Conservation (phyloP, 2,888 invertebrate genomes). For the Caenorhabditis becei region DNA sequence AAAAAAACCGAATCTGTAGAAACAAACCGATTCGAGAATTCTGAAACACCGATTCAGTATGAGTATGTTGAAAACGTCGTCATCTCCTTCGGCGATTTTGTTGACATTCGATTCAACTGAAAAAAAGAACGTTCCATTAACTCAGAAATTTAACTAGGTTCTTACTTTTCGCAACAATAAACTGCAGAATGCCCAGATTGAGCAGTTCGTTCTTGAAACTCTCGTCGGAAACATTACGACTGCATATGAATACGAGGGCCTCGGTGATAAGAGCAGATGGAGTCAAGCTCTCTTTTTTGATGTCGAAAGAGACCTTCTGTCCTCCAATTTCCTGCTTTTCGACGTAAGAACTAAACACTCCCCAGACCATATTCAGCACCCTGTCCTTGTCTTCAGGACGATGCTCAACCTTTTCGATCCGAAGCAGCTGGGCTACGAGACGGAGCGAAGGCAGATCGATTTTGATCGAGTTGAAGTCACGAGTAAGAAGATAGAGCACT, state of each 20-base stretch:
- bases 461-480: conserved; percentile 73
- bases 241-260: conserved; percentile 74
- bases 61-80: conserved; percentile 37
- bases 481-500: conserved; percentile 76
- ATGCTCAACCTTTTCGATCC: conserved; percentile 63
- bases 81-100: conserved; percentile 20
- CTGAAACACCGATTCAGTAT: conserved; percentile 76
- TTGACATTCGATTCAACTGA: conserved; percentile 58
- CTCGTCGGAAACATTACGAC: conserved; percentile 62
- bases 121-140: conserved; percentile 9
- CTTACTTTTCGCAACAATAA: conserved; percentile 73
- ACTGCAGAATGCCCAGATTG: conserved; percentile 75
- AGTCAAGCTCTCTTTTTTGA: conserved; percentile 63
- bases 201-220: conserved; percentile 75
- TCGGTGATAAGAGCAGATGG: conserved; percentile 74
- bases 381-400: conserved; percentile 38
- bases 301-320: conserved; percentile 64
- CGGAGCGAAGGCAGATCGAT: conserved; percentile 61
- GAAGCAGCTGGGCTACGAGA: conserved; percentile 69
- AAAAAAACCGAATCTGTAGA: background rate
- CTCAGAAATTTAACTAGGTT: background rate
- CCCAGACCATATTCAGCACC: conserved; percentile 69
- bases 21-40: conserved; percentile 73
- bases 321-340: conserved; percentile 63
- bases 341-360: conserved; percentile 70